These are phyloP conservation scores for Pelecanoides urinatrix DNA, from an alignment of 2,113 vertebrate species.

Conservation along the genomic window DNA sequence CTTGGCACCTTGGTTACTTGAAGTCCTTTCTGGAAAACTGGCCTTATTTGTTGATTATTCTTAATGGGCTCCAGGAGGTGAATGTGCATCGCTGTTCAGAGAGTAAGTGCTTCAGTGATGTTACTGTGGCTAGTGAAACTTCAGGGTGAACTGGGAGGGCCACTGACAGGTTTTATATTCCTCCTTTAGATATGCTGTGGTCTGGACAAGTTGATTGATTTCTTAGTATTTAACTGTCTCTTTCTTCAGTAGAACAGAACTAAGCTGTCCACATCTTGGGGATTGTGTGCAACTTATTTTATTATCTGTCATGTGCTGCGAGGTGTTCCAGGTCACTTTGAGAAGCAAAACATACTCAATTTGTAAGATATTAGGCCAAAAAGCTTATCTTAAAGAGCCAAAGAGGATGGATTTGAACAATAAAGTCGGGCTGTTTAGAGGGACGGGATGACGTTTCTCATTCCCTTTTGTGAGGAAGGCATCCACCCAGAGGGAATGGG, in stretches of 20 bases:
- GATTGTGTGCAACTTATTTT: neutral
- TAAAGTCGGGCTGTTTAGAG: neutral
- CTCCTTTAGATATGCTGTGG: neutral
- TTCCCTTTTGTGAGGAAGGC: neutral
- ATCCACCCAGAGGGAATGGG: neutral
- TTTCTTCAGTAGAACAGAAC: neutral
- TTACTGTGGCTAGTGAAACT: neutral
- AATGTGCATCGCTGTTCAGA: neutral
- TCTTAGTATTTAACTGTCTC: neutral
- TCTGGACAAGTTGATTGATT: neutral
- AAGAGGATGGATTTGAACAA: neutral
- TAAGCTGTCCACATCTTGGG: neutral
- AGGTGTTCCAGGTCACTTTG: neutral
- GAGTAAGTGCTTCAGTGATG: fast-evolving
- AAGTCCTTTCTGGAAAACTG: neutral
- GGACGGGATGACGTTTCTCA: neutral
- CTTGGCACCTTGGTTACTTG: neutral
- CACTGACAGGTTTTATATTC: neutral
- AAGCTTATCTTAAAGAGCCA: neutral
- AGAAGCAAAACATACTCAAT: neutral
- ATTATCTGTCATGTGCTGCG: neutral
- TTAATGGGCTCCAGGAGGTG: neutral
- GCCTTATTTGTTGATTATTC: neutral
- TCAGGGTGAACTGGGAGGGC: neutral
- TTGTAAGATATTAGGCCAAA: neutral